These are phyloP conservation scores for Caenorhabditis sp. DNA, from an alignment of 2,888 invertebrate species.

Conservation along the genomic window DNA sequence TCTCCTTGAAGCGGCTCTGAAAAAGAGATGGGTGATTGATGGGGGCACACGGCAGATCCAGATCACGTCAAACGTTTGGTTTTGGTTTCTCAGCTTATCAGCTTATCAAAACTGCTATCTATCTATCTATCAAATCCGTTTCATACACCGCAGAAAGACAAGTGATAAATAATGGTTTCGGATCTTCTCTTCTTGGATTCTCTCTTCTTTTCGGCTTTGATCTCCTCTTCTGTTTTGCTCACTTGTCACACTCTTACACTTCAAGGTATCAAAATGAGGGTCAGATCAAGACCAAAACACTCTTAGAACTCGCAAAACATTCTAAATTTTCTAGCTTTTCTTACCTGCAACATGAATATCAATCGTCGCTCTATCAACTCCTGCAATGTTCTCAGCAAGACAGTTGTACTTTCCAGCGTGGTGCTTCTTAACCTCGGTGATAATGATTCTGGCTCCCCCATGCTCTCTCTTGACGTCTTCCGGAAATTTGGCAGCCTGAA, in stretches of 20 bases:
- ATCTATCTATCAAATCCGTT: neutral
- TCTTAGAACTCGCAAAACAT: slow-evolving; percentile 3
- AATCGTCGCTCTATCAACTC: slow-evolving; percentile 49
- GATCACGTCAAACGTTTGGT: slow-evolving; percentile 38
- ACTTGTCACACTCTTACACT: neutral
- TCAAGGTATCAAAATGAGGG: too few species aligned
- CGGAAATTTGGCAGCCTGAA: slow-evolving; percentile 59
- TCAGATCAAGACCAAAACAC: slow-evolving; percentile 18
- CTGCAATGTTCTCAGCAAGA: slow-evolving; percentile 64
- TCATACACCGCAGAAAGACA: slow-evolving; percentile 42
- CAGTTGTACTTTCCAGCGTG: slow-evolving; percentile 71
- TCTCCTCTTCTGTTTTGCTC: neutral
- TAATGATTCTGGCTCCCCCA: slow-evolving; percentile 44
- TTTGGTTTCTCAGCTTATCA: neutral
- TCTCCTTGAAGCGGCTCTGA: slow-evolving; percentile 55
- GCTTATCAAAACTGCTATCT: slow-evolving; percentile 12
- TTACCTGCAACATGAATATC: slow-evolving; percentile 70
- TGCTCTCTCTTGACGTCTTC: slow-evolving; percentile 53
- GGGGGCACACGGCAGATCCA: too few species aligned
- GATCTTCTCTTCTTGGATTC: neutral
- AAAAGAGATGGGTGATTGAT: slow-evolving; percentile 47
- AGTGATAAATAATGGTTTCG: slow-evolving; percentile 40
- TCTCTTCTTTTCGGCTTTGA: neutral
- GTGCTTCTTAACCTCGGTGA: slow-evolving; percentile 49
- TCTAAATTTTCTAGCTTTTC: slow-evolving; percentile 58